A percentile compares a stretch with the other conserved stretches of the same genome.
phyloP scores from a whole-genome alignment of 2,113 vertebrate genomes.

The Oreochromis tanganicae region DNA sequence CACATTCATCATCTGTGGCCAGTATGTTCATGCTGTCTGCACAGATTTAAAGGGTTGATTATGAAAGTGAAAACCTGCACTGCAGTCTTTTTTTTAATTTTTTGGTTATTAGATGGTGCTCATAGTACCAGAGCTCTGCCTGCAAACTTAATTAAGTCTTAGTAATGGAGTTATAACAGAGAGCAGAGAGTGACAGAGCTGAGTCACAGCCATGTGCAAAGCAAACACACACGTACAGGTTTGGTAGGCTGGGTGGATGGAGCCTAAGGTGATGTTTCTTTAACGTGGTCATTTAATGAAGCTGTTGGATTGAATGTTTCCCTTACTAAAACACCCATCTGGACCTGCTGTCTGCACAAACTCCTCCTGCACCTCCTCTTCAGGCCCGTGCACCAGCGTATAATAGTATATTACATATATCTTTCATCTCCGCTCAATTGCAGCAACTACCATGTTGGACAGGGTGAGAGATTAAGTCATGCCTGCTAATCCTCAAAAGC shows the following conservation, averaged over 20 bases:
- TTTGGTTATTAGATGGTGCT: neutral
- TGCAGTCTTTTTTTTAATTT: neutral
- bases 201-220: neutral
- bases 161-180: conserved; percentile 31
- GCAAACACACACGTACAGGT: neutral
- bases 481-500: conserved; percentile 67
- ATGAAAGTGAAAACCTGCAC: neutral
- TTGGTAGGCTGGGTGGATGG: neutral
- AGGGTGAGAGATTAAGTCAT: conserved; percentile 67
- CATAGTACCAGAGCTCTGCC: neutral
- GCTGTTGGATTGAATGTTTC: neutral
- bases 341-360: neutral
- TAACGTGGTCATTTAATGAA: neutral
- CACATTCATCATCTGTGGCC: neutral
- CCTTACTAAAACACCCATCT: neutral
- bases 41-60: neutral
- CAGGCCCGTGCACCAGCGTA: neutral
- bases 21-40: neutral
- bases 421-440: conserved; percentile 43
- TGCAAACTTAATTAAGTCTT: conserved; percentile 15
- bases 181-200: neutral
- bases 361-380: neutral
- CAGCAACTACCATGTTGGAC: conserved; percentile 43
- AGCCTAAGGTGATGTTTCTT: neutral
- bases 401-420: conserved; percentile 9